A percentile compares a stretch with the other conserved stretches of the same genome.
These are phyloP conservation scores for Aphaenogaster floridana DNA, from an alignment of 1,140 invertebrate genomes.

Conservation along the genomic window DNA sequence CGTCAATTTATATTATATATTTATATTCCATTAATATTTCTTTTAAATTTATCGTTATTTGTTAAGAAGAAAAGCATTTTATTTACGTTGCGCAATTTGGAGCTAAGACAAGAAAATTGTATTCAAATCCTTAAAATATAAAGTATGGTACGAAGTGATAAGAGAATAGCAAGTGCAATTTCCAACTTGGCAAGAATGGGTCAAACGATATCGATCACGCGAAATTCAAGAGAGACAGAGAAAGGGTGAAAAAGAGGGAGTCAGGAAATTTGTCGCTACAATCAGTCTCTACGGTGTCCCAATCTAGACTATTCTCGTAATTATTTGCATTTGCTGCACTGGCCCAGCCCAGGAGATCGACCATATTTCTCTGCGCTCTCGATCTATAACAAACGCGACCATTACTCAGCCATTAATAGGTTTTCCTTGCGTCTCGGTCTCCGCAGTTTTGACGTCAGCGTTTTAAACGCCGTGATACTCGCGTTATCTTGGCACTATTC, in stretches of 20 bases:
- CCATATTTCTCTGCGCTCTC: slow-evolving; percentile 38
- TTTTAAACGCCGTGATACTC: slow-evolving; percentile 10
- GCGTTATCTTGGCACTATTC: not conserved
- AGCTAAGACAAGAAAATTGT: not conserved
- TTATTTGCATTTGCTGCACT: slow-evolving; percentile 46
- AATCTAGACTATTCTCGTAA: slow-evolving; percentile 18
- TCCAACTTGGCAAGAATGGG: slow-evolving; percentile 73
- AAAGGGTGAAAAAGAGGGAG: not conserved
- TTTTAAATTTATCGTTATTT: not conserved
- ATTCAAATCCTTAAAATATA: not conserved
- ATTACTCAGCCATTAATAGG: slow-evolving; percentile 61
- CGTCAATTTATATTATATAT: not conserved
- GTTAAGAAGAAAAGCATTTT: not conserved
- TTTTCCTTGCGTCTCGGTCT: slow-evolving; percentile 29
- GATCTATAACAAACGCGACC: slow-evolving; percentile 41
- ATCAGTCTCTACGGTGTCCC: slow-evolving; percentile 11
- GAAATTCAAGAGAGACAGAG: slow-evolving; percentile 4
- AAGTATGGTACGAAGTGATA: not conserved
- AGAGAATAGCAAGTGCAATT: slow-evolving; percentile 46
- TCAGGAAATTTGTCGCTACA: slow-evolving; percentile 35
- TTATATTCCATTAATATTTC: not conserved
- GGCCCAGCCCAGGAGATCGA: not conserved
- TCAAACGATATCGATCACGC: slow-evolving; percentile 80
- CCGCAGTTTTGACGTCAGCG: slow-evolving; percentile 59
- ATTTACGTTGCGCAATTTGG: slow-evolving; percentile 6